Conservation (phyloP, 2,888 invertebrate species). For the Lysandra coridon region DNA sequence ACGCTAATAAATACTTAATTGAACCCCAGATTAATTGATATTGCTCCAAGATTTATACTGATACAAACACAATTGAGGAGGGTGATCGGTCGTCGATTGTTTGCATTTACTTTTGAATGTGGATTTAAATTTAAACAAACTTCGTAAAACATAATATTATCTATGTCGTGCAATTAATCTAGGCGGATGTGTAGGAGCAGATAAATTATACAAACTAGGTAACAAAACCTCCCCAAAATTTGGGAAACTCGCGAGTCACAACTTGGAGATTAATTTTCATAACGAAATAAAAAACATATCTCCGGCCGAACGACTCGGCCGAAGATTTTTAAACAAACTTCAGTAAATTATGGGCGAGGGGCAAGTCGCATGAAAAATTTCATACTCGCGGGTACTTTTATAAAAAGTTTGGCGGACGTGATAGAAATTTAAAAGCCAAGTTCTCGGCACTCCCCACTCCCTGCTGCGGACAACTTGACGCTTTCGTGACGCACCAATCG, state of each 20-base stretch:
- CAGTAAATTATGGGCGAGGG: constrained; percentile 25
- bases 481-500: neutral
- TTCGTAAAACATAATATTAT: too few species aligned
- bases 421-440: constrained; percentile 31
- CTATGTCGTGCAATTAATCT: neutral
- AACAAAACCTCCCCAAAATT: neutral
- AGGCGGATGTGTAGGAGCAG: neutral
- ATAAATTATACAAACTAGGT: neutral
- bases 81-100: neutral
- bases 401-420: constrained; percentile 25
- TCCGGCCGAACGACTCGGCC: neutral
- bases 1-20: constrained; percentile 16
- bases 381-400: constrained; percentile 27
- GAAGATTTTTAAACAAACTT: constrained; percentile 30
- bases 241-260: neutral
- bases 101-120: neutral
- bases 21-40: constrained; percentile 15
- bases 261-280: constrained; percentile 7
- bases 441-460: neutral
- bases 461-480: neutral
- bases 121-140: too few species aligned
- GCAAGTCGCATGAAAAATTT: constrained; percentile 23
- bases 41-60: neutral
- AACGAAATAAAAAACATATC: constrained; percentile 19
- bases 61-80: neutral